A percentile compares a stretch with the other conserved stretches of the same genome.
Evolutionary conservation across 2,113 vertebrate species (phyloP).

Genomic region (Leptocoma aspasia): DNA sequence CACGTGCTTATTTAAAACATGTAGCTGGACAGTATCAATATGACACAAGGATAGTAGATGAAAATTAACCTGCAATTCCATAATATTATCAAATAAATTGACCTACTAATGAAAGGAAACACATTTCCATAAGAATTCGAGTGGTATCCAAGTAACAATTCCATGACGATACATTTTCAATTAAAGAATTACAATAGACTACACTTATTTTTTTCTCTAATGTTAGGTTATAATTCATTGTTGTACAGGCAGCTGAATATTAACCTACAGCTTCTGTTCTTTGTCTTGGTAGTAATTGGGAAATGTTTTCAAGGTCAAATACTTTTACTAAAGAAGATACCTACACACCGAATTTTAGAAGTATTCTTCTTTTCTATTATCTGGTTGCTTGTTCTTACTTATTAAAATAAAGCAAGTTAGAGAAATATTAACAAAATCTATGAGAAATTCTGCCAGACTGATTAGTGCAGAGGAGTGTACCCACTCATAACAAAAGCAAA

Average conservation of each 20-base stretch:
- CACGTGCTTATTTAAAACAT: neutral
- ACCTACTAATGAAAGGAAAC: constrained; percentile 56
- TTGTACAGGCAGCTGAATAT: neutral
- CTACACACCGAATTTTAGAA: neutral
- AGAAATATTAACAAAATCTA: neutral
- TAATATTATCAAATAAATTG: constrained; percentile 47
- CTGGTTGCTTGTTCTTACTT: neutral
- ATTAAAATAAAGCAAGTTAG: neutral
- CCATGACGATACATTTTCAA: neutral
- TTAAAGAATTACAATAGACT: constrained; percentile 39
- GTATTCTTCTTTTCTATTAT: neutral
- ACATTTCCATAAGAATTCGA: constrained; percentile 1
- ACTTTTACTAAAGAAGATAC: neutral
- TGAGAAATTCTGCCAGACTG: neutral
- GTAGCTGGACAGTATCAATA: constrained; percentile 36
- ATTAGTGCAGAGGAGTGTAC: neutral
- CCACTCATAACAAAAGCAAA: neutral
- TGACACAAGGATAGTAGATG: constrained; percentile 8
- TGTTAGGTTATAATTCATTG: constrained; percentile 1
- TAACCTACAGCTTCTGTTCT: constrained; percentile 30
- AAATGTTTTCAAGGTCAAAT: neutral
- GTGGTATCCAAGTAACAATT: constrained; percentile 45
- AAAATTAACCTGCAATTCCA: constrained; percentile 53
- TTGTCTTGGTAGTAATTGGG: constrained; percentile 1
- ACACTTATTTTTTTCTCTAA: constrained; percentile 4